A percentile compares a stretch with the other conserved stretches of the same genome.
phyloP scores from a whole-genome alignment of 53 echinoderm and acorn worm species.

The Holothuria leucospilota region DNA sequence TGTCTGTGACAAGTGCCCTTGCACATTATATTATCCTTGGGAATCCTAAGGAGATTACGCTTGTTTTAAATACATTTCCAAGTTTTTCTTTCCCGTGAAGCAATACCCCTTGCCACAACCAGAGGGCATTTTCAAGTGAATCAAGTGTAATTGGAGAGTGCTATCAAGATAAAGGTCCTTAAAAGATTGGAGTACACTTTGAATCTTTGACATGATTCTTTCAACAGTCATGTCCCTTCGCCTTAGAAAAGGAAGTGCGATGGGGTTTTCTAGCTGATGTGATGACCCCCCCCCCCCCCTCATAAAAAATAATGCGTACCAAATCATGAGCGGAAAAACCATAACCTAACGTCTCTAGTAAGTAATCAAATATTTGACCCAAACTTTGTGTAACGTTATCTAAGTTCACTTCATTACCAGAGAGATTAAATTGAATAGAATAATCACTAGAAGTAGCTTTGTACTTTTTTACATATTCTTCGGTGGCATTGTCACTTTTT shows the following conservation, averaged over 20 bases:
- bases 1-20: constrained; percentile 68
- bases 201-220: background rate
- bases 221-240: constrained; percentile 17
- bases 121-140: constrained; percentile 44
- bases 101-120: constrained; percentile 8
- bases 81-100: background rate
- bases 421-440: background rate
- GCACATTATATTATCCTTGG: constrained; percentile 44
- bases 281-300: too few species aligned
- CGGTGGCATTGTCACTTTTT: background rate
- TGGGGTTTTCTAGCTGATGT: constrained; percentile 8
- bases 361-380: constrained; percentile 2
- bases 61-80: constrained; percentile 12
- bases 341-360: background rate
- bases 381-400: constrained; percentile 13
- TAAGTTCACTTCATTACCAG: background rate
- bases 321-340: background rate
- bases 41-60: background rate
- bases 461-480: constrained; percentile 28
- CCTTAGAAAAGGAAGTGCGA: constrained; percentile 23
- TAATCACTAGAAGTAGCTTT: constrained; percentile 10
- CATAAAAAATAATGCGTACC: background rate
- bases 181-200: constrained; percentile 37
- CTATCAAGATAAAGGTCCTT: constrained; percentile 39
- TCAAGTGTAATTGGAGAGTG: constrained; percentile 9